These are phyloP conservation scores for Plagodis dolabraria DNA, from an alignment of 2,888 invertebrate genomes.

Conservation along the genomic window DNA sequence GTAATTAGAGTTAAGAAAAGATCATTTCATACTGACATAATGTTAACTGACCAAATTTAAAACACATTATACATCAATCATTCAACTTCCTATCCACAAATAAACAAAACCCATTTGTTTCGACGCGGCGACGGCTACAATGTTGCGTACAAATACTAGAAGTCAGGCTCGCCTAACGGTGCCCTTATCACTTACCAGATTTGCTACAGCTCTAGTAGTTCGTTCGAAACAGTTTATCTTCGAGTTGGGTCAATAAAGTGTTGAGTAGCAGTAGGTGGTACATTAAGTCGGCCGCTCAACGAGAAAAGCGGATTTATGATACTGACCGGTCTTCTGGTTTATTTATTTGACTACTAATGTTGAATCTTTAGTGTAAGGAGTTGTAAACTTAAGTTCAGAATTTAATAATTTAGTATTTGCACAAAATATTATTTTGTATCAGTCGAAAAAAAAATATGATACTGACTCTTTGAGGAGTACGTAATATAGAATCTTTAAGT, in stretches of 20 bases:
- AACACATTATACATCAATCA: too few species aligned
- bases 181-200: constrained; percentile 11
- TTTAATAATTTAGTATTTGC: too few species aligned
- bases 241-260: constrained; percentile 13
- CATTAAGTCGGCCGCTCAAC: constrained; percentile 1
- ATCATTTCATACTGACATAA: too few species aligned
- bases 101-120: neutral
- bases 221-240: constrained; percentile 14
- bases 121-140: neutral
- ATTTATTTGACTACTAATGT: neutral
- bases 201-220: constrained; percentile 13
- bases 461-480: too few species aligned
- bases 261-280: neutral
- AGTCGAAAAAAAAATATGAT: too few species aligned
- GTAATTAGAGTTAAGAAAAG: too few species aligned
- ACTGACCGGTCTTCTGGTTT: neutral
- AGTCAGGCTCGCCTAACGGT: constrained; percentile 4
- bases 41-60: too few species aligned
- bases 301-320: constrained; percentile 1
- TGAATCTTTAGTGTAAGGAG: neutral
- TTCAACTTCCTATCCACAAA: constrained; percentile 1
- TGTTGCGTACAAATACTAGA: neutral
- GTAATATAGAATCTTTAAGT: too few species aligned
- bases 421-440: too few species aligned
- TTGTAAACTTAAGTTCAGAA: neutral